These are phyloP conservation scores for Eulemur coronatus DNA, from an alignment of 2,797 vertebrate species.

Conservation along the genomic window DNA sequence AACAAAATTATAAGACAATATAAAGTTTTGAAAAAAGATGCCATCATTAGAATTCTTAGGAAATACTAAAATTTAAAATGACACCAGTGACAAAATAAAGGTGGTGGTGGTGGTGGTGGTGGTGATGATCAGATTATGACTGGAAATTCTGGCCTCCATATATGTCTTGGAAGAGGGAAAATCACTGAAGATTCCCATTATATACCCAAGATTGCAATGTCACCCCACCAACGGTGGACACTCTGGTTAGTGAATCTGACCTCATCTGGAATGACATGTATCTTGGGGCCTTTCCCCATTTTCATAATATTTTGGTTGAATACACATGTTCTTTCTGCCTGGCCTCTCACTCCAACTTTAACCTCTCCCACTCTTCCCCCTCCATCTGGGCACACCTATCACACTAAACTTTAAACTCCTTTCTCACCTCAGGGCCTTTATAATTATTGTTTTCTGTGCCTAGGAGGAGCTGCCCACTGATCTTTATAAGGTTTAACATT, in stretches of 20 bases:
- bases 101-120: not conserved
- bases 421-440: not conserved
- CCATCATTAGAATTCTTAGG: not conserved
- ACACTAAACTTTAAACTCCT: conserved; percentile 16
- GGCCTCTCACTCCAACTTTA: not conserved
- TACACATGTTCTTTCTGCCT: not conserved
- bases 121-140: not conserved
- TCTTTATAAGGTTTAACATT: not conserved
- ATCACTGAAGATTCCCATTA: not conserved
- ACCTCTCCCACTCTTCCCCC: not conserved
- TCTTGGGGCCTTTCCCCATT: not conserved
- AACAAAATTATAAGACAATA: conserved; percentile 13
- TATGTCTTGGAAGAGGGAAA: not conserved
- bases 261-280: not conserved
- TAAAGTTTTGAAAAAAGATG: not conserved
- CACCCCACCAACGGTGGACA: not conserved
- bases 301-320: not conserved
- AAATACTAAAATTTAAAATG: conserved; percentile 6
- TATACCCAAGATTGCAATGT: not conserved
- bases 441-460: not conserved
- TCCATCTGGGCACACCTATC: not conserved
- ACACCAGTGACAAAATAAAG: not conserved
- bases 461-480: not conserved
- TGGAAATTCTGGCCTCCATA: conserved; percentile 2
- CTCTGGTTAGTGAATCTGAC: not conserved